phyloP scores from a whole-genome alignment of 1,140 invertebrate species.

The Drosophila burlai region DNA sequence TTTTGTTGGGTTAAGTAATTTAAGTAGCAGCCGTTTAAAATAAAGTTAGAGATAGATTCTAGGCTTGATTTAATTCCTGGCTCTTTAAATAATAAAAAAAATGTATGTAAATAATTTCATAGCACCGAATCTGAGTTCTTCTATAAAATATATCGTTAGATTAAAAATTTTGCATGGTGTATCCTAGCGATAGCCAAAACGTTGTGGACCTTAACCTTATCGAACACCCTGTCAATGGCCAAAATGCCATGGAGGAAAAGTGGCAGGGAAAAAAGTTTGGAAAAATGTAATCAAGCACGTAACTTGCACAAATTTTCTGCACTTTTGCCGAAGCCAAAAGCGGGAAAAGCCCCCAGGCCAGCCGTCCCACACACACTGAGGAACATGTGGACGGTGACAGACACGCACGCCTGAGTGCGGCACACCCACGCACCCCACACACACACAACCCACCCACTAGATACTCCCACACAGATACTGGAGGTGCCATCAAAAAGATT shows the following conservation, averaged over 20 bases:
- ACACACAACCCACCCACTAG: slow-evolving; percentile 1
- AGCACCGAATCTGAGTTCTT: background rate
- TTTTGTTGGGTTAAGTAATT: no score
- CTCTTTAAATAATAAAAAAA: background rate
- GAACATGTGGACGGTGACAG: slow-evolving; percentile 35
- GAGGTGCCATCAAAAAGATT: slow-evolving; percentile 76
- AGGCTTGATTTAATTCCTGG: no score
- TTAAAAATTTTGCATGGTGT: background rate
- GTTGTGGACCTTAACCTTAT: slow-evolving; percentile 62
- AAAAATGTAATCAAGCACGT: slow-evolving; percentile 83
- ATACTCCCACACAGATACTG: slow-evolving; percentile 22
- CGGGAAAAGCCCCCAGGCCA: slow-evolving; percentile 65
- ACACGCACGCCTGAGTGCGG: slow-evolving; percentile 66
- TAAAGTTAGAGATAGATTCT: no score
- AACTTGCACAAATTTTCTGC: slow-evolving; percentile 83
- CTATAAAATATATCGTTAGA: no score
- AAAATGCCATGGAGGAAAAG: slow-evolving; percentile 38
- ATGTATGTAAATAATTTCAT: background rate
- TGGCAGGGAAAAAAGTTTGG: slow-evolving; percentile 56
- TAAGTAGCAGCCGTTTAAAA: no score
- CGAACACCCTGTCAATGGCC: slow-evolving; percentile 58
- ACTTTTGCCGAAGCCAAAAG: slow-evolving; percentile 76
- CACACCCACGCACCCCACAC: slow-evolving; percentile 20
- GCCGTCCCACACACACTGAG: slow-evolving; percentile 31
- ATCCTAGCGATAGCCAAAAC: slow-evolving; percentile 24